Percentiles rank a stretch among this genome's conserved stretches.
Conservation (phyloP, 2,113 vertebrate species). For the Hyperopisus bebe region DNA sequence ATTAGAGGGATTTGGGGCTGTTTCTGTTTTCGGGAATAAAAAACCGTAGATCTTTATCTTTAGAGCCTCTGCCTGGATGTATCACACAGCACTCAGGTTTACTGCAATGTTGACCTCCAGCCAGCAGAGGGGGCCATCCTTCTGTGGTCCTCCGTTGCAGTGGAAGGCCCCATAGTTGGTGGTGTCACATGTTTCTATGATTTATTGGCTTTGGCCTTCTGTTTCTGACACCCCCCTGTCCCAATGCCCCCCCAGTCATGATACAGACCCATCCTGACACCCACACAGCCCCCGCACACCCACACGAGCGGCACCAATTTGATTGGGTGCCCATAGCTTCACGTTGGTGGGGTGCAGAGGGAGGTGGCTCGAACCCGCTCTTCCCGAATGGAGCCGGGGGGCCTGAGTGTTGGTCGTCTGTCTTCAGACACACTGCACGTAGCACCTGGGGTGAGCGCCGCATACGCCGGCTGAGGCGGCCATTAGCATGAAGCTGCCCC, state of each 20-base stretch:
- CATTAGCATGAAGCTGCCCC: background rate
- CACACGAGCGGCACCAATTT: no score
- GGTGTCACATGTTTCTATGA: background rate
- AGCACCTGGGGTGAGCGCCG: background rate
- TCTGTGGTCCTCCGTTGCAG: background rate
- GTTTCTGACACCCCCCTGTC: background rate
- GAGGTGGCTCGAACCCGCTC: background rate
- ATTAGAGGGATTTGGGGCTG: background rate
- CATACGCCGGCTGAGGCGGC: background rate
- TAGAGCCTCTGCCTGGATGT: background rate
- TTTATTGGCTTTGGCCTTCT: background rate
- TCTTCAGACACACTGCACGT: background rate
- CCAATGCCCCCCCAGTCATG: background rate
- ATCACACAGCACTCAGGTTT: background rate
- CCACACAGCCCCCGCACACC: no score
- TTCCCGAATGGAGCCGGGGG: background rate
- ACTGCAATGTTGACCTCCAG: background rate
- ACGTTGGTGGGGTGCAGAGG: background rate
- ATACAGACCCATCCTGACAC: background rate
- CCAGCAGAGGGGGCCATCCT: background rate
- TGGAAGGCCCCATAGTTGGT: background rate
- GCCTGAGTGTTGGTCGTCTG: background rate
- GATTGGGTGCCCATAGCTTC: background rate
- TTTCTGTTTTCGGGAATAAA: background rate
- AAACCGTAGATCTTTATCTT: background rate